Evolutionary conservation across 2,888 invertebrate species (phyloP).

Genomic region (Thymelicus sylvestris): DNA sequence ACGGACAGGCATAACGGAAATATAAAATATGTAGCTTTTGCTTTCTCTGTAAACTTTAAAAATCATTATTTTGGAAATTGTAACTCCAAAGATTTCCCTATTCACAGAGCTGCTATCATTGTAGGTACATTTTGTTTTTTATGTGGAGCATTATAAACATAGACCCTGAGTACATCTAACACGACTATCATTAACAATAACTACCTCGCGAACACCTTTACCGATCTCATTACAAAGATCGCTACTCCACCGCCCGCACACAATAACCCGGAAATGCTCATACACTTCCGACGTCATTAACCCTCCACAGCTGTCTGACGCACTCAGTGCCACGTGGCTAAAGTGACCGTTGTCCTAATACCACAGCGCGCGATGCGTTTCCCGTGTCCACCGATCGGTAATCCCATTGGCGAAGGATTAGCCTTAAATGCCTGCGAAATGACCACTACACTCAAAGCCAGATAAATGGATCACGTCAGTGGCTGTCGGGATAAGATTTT

Average conservation of each 20-base stretch:
- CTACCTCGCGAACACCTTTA: conserved; percentile 1
- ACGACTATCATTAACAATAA: not conserved
- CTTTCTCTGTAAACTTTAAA: no score
- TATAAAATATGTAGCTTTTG: no score
- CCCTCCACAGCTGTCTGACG: conserved; percentile 22
- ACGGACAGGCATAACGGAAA: no score
- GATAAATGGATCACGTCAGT: conserved; percentile 34
- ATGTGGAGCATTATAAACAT: no score
- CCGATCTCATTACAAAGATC: conserved; percentile 3
- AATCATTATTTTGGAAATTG: no score
- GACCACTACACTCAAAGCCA: conserved; percentile 47
- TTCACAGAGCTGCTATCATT: no score
- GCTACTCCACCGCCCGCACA: conserved; percentile 17
- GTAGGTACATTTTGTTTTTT: no score
- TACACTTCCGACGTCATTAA: conserved; percentile 28
- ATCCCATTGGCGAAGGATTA: conserved; percentile 74
- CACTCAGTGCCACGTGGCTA: conserved; percentile 45
- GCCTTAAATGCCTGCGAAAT: conserved; percentile 52
- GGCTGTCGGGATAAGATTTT: not conserved
- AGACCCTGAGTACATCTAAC: not conserved
- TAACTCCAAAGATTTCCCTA: no score
- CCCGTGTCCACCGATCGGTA: conserved; percentile 63
- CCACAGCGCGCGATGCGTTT: conserved; percentile 69
- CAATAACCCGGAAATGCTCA: conserved; percentile 40
- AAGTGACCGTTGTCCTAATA: conserved; percentile 63